Base-by-base conservation (phyloP, 1,140 invertebrate species). In the Drosophila melanogaster region DNA sequence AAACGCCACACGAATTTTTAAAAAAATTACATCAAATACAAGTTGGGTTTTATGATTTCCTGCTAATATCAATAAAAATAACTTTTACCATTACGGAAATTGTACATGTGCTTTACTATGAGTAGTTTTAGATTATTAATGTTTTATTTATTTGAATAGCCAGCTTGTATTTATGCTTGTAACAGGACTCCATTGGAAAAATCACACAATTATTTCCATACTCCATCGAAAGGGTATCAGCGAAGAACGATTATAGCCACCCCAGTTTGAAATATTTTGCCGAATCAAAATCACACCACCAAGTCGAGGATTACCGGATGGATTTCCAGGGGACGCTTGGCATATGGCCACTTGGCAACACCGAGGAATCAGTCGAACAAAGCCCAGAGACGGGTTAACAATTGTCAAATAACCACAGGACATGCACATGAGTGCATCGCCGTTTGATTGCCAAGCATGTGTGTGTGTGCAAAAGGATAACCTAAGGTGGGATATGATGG, bases 321-420 rank as follows among this genome's bases (percentile, higher is more conserved):
- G 49, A 70, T 69, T 38, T 50, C 41, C 77, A 40, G 26, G 61
- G 55, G 65, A 87, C 71, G 58, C 26, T 41, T 69, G 84, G 77
- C 83, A 86, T 86, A 86, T 86, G 83, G 84, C 55, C 79, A 83
- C 76, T 79, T 77, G 75, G 70, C 11, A 19, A 61, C 70, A 24
- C 41, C 47, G 30, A 44, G 30, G 67, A 79, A 73, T 64, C 64
- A 44, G 56, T 40, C 84, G 49, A 76, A 87, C 79, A 83, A 59
- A 35, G 41, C 50, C 46, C 54, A 58, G 59, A 72, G 65, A 66
- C 40, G 56, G 60, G 81, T 56, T 69, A 75, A 83, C 62, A 85
- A 81, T 85, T 70, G 56, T 60, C 35, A 70, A 89, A 84, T 83
- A 89, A 84, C 84, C 84, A 77, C 84, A 89, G 84, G 84, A 89